Evolutionary conservation across 2,797 vertebrate genomes (phyloP).

Genomic region (Muraenolepis orangiensis): DNA sequence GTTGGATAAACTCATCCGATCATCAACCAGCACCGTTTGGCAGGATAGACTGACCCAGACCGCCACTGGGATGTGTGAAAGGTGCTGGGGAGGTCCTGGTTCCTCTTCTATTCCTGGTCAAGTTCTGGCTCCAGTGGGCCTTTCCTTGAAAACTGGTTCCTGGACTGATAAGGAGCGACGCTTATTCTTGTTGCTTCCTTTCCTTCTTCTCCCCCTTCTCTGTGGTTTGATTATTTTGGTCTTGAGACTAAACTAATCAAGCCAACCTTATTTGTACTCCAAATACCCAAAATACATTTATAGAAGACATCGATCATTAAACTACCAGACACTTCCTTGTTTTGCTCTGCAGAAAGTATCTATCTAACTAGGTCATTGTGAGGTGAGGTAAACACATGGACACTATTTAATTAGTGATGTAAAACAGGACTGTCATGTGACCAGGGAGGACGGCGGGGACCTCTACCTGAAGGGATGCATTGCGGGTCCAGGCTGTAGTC

Average conservation of each 20-base stretch:
- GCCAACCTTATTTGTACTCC: background rate
- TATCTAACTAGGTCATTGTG: background rate
- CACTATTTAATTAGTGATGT: background rate
- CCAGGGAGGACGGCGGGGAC: background rate
- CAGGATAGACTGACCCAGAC: background rate
- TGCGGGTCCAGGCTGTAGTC: background rate
- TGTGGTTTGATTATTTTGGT: constrained; percentile 11
- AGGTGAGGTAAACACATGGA: background rate
- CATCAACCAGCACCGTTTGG: background rate
- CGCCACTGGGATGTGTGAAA: background rate
- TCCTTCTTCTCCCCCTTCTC: constrained; percentile 4
- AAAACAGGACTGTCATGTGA: background rate
- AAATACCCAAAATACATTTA: background rate
- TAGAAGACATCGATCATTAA: background rate
- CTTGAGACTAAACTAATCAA: background rate
- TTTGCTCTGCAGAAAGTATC: background rate
- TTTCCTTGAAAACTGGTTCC: constrained; percentile 32
- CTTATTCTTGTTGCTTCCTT: background rate
- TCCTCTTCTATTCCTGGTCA: constrained; percentile 33
- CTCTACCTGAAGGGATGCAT: background rate
- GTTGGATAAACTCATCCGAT: background rate
- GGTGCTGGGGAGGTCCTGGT: constrained; percentile 10
- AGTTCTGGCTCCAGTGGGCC: constrained; percentile 28
- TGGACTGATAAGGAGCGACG: constrained; percentile 17
- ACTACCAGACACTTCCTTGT: background rate